phyloP scores from a whole-genome alignment of 2,888 invertebrate species.

The Xestia xanthographa region DNA sequence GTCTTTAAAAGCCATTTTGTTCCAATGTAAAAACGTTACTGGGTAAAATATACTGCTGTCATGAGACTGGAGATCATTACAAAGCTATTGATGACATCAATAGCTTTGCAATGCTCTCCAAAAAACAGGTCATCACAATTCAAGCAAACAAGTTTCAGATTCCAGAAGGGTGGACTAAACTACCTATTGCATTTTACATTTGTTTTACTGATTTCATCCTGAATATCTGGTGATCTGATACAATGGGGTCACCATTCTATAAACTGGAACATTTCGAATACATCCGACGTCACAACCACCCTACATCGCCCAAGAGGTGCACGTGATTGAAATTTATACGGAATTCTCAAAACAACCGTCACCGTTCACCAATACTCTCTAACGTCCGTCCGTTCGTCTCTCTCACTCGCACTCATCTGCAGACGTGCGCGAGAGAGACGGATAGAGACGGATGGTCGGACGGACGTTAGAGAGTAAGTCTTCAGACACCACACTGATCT shows the following conservation, averaged over 20 bases:
- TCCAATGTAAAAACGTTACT: not conserved
- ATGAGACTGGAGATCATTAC: too few species aligned
- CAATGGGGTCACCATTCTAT: not conserved
- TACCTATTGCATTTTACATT: not conserved
- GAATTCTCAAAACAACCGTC: not conserved
- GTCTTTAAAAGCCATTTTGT: not conserved
- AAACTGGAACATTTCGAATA: too few species aligned
- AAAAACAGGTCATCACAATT: not conserved
- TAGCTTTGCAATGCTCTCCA: too few species aligned
- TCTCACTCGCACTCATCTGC: too few species aligned
- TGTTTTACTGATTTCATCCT: not conserved
- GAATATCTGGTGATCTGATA: not conserved
- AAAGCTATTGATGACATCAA: not conserved
- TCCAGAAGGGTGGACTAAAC: not conserved
- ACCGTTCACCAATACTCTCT: too few species aligned
- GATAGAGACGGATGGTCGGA: too few species aligned
- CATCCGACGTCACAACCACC: not conserved
- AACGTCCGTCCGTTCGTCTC: too few species aligned
- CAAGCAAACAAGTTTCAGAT: not conserved
- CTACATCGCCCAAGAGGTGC: not conserved
- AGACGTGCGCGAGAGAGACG: too few species aligned
- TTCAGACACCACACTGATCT: too few species aligned
- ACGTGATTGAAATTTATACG: not conserved
- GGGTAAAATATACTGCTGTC: not conserved
- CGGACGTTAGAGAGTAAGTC: too few species aligned